phyloP scores from a whole-genome alignment of 2,888 invertebrate species.

The Oasisia sp. region DNA sequence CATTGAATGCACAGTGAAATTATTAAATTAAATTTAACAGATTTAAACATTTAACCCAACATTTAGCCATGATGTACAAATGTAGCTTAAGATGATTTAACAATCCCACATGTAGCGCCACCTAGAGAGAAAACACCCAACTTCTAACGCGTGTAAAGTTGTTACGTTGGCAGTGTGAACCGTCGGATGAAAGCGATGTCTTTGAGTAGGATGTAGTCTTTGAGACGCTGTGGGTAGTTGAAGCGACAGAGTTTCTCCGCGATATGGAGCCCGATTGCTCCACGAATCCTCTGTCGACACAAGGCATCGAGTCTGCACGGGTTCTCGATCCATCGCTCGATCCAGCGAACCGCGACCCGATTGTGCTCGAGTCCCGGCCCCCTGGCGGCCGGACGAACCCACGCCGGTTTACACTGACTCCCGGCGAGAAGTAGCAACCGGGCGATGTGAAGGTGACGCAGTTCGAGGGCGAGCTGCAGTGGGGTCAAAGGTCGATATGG shows the following conservation, averaged over 20 bases:
- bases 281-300: conserved; percentile 27
- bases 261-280: conserved; percentile 7
- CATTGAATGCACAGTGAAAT: too few relatives aligned
- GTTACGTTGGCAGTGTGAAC: neutral
- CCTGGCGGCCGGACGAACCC: conserved; percentile 14
- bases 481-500: conserved; percentile 29
- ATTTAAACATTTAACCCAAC: too few relatives aligned
- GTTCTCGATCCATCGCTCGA: conserved; percentile 28
- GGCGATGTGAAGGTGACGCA: conserved; percentile 26
- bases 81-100: neutral
- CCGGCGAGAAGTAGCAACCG: conserved; percentile 28
- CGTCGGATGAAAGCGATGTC: neutral
- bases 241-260: neutral
- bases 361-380: conserved; percentile 17
- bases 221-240: conserved; percentile 29
- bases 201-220: conserved; percentile 27
- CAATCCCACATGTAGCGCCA: neutral
- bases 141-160: neutral
- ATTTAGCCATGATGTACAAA: neutral
- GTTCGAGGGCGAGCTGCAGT: conserved; percentile 32
- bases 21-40: too few relatives aligned
- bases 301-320: conserved; percentile 25
- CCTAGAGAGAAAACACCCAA: neutral
- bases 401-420: conserved; percentile 22
- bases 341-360: conserved; percentile 22